These are phyloP conservation scores for Gymnosoma rotundatum DNA, from an alignment of 2,888 invertebrate genomes.

Conservation along the genomic window DNA sequence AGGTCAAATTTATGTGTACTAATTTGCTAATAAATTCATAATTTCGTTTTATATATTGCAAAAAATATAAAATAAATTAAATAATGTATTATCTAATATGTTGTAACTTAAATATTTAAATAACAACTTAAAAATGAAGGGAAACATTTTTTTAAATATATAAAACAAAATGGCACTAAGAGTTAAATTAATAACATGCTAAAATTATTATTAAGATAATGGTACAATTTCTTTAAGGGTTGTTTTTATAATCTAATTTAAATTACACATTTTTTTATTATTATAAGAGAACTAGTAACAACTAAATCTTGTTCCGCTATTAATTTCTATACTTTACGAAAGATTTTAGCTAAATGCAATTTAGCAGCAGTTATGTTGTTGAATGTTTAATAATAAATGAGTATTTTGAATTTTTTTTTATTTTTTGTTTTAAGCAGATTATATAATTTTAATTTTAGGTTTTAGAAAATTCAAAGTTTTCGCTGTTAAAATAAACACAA, in stretches of 20 bases:
- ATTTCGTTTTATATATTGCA: slow-evolving; percentile 58
- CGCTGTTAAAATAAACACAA: not conserved
- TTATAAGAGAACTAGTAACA: slow-evolving; percentile 44
- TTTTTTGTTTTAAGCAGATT: slow-evolving; percentile 39
- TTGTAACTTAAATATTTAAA: slow-evolving; percentile 66
- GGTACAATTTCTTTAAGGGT: slow-evolving; percentile 25
- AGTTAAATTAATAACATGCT: slow-evolving; percentile 52
- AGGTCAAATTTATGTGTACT: not conserved
- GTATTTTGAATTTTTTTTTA: slow-evolving; percentile 43
- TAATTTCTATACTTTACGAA: slow-evolving; percentile 50
- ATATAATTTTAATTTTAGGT: not conserved
- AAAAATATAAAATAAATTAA: slow-evolving; percentile 7
- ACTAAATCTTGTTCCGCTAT: slow-evolving; percentile 22
- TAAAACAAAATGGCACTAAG: slow-evolving; percentile 65
- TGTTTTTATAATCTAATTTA: slow-evolving; percentile 8
- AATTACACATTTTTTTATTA: slow-evolving; percentile 36
- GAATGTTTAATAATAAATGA: slow-evolving; percentile 15
- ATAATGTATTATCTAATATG: not conserved
- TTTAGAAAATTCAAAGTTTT: slow-evolving; percentile 18
- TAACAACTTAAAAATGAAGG: slow-evolving; percentile 64
- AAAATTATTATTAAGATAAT: slow-evolving; percentile 31
- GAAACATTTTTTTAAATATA: slow-evolving; percentile 30
- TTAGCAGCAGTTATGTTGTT: slow-evolving; percentile 61
- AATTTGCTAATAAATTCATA: slow-evolving; percentile 60
- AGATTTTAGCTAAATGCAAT: slow-evolving; percentile 65